Base-by-base conservation (phyloP, 1,140 invertebrate genomes). In the Melipona quadrifasciata region DNA sequence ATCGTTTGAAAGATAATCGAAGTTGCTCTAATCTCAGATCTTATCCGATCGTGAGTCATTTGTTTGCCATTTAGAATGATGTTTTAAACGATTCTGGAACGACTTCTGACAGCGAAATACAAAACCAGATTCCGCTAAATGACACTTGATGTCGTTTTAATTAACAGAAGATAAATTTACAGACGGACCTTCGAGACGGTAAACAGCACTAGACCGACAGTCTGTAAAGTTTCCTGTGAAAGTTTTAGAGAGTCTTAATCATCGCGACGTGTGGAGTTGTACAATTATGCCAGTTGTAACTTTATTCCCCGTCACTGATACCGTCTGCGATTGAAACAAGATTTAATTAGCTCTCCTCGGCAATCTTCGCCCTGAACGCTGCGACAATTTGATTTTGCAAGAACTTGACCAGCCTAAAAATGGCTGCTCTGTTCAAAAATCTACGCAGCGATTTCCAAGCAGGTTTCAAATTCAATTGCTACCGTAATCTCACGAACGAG, bases 171-270 rank as follows among this genome's bases (percentile, higher is more conserved):
- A 53, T 27, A 73, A n/a, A 31, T 17, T 27, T 53, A 19, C 27
- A 55, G 47, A 31, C 21, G 57, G 61, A n/a, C 39, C 14, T 76
- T 39, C 3, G 6, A n/a, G 17, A 14, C 24, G n/a, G n/a, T 24
- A 61, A 55, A 61, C 55, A 39, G 24, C 57, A 34, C 61, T n/a
- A 61, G 57, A 75, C 31, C 8, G 73, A 75, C 27, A 58, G 74
- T 76, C 34, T 34, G 61, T 76, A 76, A 76, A 76, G 17, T 61
- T 58, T 16, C 17, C 55, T 17, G 74, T n/a, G 31, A 76, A 57
- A 76, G 74, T 76, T 61, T 47, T 61, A 24, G 55, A 76, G 74
- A 39, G 74, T 53, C 17, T 3, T 51, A 53, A 72, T 16, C 39
- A 27, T 39, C 39, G 8, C 0, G 5, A 8, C 6, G 51, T 3